Evolutionary conservation across 2,113 vertebrate genomes (phyloP), one percentile per base, ranked within the genome.

Genomic region (Pimephales promelas): DNA sequence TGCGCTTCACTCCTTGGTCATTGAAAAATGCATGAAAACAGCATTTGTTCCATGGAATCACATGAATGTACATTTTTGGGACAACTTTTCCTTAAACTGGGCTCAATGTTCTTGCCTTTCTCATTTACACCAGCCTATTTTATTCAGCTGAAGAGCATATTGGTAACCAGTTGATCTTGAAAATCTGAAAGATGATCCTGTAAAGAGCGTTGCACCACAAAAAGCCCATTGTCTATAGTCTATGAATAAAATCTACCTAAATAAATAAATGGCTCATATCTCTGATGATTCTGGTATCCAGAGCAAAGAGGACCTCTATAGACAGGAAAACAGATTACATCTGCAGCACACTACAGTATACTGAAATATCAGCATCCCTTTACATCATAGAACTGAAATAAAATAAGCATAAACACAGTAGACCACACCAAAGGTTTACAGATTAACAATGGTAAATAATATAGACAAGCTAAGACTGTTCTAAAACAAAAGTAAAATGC

Each of bases 281-380:
- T 78, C 5, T 68, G 62, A 49, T 52, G 61, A 28, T 26, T 79
- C 43, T 75, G 47, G 73, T 85, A 83, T 85, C 59, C 85, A 85
- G 84, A 78, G 81, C 84, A 85, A 82, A 88, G 84, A 79, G 70
- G 89, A 88, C 89, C 89, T 87, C 89, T 90, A 87, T 83, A 66
- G 89, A 87, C 86, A 88, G 79, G 86, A 88, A 18, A 10, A 49
- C 57, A 90, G 76, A 88, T 82, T 88, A 84, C 88, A 88, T 57
- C 75, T 73, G 13, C 79, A 81, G 3, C 20, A 56, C 64, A 80
- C 34, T 36, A 52, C 40, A 40, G 31, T 40, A 72, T 1, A 9
- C 8, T 36, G 43, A 43, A 64, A 59, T 73, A 40, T 10, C 31
- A 47, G 14, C 52, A 64, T 20, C 36, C 31, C 59, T 54, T 78